These are phyloP conservation scores for Tadarida brasiliensis DNA, from an alignment of 2,797 vertebrate species.

Conservation along the genomic window DNA sequence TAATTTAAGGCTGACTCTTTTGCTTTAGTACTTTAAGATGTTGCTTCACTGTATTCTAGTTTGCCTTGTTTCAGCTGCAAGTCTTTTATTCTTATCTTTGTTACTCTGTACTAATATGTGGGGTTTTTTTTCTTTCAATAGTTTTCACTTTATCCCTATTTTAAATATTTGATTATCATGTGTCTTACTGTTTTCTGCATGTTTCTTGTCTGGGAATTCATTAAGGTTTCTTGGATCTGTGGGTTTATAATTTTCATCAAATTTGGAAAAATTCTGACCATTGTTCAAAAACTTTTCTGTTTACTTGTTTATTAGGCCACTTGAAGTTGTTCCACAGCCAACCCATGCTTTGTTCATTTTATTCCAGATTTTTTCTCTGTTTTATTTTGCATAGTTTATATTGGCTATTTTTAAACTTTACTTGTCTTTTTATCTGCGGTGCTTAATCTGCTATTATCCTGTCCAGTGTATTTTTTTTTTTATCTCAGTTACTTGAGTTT, in stretches of 20 bases:
- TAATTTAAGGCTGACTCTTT: conserved; percentile 4
- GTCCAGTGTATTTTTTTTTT: neutral
- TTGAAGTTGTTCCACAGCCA: neutral
- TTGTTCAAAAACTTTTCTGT: neutral
- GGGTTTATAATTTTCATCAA: neutral
- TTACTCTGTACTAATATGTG: neutral
- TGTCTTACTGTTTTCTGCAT: neutral
- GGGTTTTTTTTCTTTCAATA: neutral
- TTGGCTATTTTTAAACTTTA: neutral
- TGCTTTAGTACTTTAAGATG: neutral
- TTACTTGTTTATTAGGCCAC: neutral
- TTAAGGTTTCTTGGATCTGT: neutral
- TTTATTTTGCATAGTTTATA: conserved; percentile 4
- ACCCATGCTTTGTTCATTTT: neutral
- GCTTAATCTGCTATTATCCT: neutral
- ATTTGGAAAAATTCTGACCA: conserved; percentile 3
- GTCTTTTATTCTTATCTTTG: neutral
- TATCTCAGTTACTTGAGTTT: neutral
- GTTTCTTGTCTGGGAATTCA: neutral
- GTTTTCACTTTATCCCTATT: neutral
- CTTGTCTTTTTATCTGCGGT: neutral
- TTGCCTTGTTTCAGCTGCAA: neutral
- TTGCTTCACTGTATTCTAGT: neutral
- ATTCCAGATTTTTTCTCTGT: neutral
- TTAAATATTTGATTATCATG: neutral